A percentile compares a stretch with the other conserved stretches of the same genome.
Conservation (phyloP, 2,888 invertebrate genomes). For the Therioaphis trifolii region DNA sequence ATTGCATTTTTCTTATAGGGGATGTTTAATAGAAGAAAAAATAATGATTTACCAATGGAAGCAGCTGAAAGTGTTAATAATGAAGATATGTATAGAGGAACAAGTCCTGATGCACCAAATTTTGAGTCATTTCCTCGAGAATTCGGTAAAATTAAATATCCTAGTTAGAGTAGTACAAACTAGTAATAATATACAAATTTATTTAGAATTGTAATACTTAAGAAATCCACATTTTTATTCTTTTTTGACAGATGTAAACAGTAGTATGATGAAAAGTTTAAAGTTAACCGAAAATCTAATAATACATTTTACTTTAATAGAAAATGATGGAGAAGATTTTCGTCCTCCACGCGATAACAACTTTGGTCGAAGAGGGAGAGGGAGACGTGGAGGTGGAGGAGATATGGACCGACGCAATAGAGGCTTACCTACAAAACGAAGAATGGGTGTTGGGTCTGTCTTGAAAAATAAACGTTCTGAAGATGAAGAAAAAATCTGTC, state of each 20-base stretch:
- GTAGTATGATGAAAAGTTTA: no score
- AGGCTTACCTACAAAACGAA: constrained; percentile 47
- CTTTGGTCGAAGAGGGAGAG: constrained; percentile 69
- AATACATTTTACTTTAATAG: constrained; percentile 43
- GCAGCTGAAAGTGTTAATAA: constrained; percentile 35
- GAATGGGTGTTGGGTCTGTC: constrained; percentile 8
- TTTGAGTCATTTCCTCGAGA: constrained; percentile 52
- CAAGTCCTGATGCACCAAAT: constrained; percentile 36
- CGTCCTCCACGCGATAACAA: constrained; percentile 13
- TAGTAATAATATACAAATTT: no score
- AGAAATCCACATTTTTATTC: no score
- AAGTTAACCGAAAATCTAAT: no score
- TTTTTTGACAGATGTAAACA: no score
- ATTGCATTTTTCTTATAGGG: constrained; percentile 36
- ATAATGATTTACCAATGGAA: constrained; percentile 22
- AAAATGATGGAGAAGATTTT: constrained; percentile 42
- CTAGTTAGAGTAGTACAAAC: no score
- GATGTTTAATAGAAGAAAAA: constrained; percentile 48
- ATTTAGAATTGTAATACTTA: no score
- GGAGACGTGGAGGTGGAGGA: constrained; percentile 72
- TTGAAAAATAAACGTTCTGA: constrained; percentile 67
- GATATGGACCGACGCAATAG: constrained; percentile 72
- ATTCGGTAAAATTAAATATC: constrained; percentile 56
- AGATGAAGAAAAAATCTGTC: constrained; percentile 77
- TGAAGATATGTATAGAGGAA: constrained; percentile 40